Evolutionary conservation across 2,113 vertebrate species (phyloP), one percentile per base, ranked within the genome.

Genomic region (Mesitornis unicolor): DNA sequence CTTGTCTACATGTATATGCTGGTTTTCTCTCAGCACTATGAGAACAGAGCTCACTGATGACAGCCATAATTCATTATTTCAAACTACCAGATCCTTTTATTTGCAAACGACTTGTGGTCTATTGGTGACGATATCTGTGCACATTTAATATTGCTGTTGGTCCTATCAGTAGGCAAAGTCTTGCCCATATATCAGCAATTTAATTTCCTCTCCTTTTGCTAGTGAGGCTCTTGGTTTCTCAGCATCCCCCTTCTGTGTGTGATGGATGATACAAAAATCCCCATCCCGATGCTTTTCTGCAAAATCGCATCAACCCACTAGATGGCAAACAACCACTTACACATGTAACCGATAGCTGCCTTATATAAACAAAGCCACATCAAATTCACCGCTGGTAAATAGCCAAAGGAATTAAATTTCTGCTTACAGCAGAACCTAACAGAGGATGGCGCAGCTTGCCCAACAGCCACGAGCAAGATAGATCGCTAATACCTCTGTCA

Each of bases 291-390:
- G 53, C 40, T 89, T 16, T 24, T 38, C 33, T 96, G 97, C 70
- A 81, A 43, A 68, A 53, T 68, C 33, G 6, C 22, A 29, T 9
- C 22, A 22, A 15, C 74, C 96, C 96, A 45, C 97, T 91, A 97
- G 97, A 91, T 91, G 96, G 95, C 96, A 95, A 79, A 61, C 53
- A 19, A 43, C 59, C 42, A 20, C 84, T 21, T n/a, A 2, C 3
- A 18, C 63, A 78, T n/a, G n/a, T n/a, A 56, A 9, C 60, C 11
- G 74, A 21, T 6, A 7, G 28, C 28, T 0, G 13, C 1, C 10
- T 9, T 1, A 0, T 0, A 8, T 4, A n/a, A 59, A 63, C 36
- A 14, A 11, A 75, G 40, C 35, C 68, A 11, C 50, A 21, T 0
- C 38, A 11, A 36, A 38, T 25, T 71, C 64, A 20, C 45, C 8